Percentiles rank a stretch among this genome's conserved stretches.
phyloP scores from a whole-genome alignment of 2,888 invertebrate genomes.

The Hyles lineata region DNA sequence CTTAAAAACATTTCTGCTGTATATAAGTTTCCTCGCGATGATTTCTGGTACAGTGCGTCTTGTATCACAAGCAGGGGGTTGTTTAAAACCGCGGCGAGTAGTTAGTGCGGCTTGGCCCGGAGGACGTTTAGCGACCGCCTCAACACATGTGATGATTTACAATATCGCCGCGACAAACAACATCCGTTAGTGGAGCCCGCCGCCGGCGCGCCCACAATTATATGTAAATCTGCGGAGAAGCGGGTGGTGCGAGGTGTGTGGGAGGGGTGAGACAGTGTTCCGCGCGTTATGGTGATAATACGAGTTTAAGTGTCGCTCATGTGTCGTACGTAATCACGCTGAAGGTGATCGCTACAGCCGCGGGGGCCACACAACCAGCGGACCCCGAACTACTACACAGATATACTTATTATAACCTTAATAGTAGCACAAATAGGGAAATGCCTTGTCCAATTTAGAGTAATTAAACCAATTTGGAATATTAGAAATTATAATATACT shows the following conservation, averaged over 20 bases:
- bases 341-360: slow-evolving; percentile 33
- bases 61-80: not conserved
- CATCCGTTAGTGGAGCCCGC: slow-evolving; percentile 1
- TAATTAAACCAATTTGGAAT: too few species aligned
- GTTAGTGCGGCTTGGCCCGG: not conserved
- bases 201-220: slow-evolving; percentile 43
- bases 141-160: slow-evolving; percentile 20
- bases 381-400: not conserved
- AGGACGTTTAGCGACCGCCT: slow-evolving; percentile 14
- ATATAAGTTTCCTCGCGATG: too few species aligned
- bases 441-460: too few species aligned
- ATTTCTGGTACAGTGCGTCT: not conserved
- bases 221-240: slow-evolving; percentile 47
- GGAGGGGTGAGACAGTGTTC: slow-evolving; percentile 48
- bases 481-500: too few species aligned
- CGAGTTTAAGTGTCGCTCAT: slow-evolving; percentile 58
- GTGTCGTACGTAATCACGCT: slow-evolving; percentile 43
- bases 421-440: not conserved
- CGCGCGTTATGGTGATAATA: slow-evolving; percentile 51
- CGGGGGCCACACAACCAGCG: not conserved
- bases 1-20: too few species aligned
- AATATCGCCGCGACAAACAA: slow-evolving; percentile 19
- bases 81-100: not conserved
- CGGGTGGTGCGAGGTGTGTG: slow-evolving; percentile 51
- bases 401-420: too few species aligned